Evolutionary conservation across 2,797 vertebrate species (phyloP), one percentile per base, ranked within the genome.

Genomic region (Sebastes minor): DNA sequence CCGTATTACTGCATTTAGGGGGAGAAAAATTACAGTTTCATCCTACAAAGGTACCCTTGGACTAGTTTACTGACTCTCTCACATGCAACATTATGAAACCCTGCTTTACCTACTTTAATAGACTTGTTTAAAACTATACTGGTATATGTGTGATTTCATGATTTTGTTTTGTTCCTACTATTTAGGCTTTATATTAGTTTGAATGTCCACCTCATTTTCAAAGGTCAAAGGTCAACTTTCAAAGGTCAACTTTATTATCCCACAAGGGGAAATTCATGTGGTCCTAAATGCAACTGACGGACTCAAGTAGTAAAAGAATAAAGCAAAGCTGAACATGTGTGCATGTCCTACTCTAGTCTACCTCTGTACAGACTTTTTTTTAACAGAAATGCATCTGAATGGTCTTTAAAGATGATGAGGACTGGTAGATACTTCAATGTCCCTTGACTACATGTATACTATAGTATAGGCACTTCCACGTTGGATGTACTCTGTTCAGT

Each of bases 391-490:
- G 4, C 8, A 60, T 22, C 57, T 10, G 1, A 71, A 60, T 62
- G 11, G 7, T 0, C 9, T 16, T 60, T 22, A 49, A 32, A 49
- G 5, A 72, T 4, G 20, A 61, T 22, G 23, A 42, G 1, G 13
- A 30, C 30, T 62, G 32, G 3, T 28, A 8, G 33, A 66, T 42
- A 42, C 8, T 42, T 46, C 20, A 57, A 0, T 59, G 55, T 30
- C 20, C 11, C 16, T 20, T 4, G 8, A 30, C 11, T 38, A 42
- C 33, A 23, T 49, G 16, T 23, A 1, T 0, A 18, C 42, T 46
- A 46, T 18, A 28, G 25, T 0, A 22, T 0, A 49, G 52, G 1
- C 5, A 10, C 22, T 27, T 6, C 5, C 2, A 25, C n/a, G 18
- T 42, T 30, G 10, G 42, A 46, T 46, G 42, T 46, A 46, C 14